phyloP scores from a whole-genome alignment of 2,113 vertebrate genomes.

The Clarias macrocephalus region DNA sequence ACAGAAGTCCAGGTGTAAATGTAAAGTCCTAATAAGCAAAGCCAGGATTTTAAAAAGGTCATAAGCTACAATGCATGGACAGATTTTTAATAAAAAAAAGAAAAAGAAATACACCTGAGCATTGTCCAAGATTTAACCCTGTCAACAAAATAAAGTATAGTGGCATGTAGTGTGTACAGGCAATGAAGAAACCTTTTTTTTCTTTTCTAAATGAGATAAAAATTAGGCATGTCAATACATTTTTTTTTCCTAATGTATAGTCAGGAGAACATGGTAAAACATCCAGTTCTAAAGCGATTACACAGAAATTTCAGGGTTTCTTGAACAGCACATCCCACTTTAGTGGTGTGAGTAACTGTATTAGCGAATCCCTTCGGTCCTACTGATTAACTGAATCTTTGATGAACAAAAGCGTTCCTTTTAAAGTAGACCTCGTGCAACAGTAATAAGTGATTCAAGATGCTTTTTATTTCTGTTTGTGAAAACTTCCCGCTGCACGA shows the following conservation, averaged over 20 bases:
- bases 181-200: not conserved
- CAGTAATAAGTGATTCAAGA: conserved; percentile 32
- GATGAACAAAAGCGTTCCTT: not conserved
- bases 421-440: conserved; percentile 7
- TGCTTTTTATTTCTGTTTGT: not conserved
- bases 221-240: not conserved
- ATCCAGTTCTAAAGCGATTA: not conserved
- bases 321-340: not conserved
- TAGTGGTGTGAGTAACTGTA: not conserved
- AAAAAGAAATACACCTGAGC: not conserved
- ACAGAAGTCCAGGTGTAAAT: not conserved
- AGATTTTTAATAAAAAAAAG: not conserved
- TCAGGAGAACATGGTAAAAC: not conserved
- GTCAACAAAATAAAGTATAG: not conserved
- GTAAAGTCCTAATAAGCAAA: not conserved
- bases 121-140: not conserved
- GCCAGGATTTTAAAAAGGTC: not conserved
- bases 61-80: not conserved
- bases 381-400: not conserved
- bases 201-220: not conserved
- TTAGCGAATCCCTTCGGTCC: not conserved
- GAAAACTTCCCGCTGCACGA: conserved; percentile 13
- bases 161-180: not conserved
- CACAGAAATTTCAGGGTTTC: not conserved
- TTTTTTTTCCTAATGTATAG: not conserved